These are phyloP conservation scores for Mallotus villosus DNA, from an alignment of 2,797 vertebrate genomes.

Conservation along the genomic window DNA sequence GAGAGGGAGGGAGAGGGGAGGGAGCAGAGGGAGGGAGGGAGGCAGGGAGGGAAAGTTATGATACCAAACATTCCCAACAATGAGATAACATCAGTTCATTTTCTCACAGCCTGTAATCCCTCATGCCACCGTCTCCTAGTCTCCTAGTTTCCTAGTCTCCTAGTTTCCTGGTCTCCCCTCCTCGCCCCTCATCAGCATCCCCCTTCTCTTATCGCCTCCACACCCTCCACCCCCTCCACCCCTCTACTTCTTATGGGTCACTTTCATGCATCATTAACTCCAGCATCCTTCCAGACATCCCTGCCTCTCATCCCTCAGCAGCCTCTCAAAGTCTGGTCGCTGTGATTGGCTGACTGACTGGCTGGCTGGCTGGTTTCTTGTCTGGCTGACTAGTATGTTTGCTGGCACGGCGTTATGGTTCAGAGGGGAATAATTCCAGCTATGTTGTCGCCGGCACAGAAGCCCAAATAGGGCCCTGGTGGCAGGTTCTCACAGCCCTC, in stretches of 20 bases:
- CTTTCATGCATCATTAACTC: neutral
- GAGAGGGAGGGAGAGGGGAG: too few relatives aligned
- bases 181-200: neutral
- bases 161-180: neutral
- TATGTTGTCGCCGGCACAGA: neutral
- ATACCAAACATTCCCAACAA: neutral
- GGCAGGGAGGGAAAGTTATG: neutral
- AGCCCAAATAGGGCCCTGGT: neutral
- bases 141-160: too few relatives aligned
- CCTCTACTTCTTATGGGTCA: neutral
- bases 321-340: neutral
- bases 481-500: neutral
- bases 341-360: neutral
- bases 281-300: neutral
- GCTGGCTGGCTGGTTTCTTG: too few relatives aligned
- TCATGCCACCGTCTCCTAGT: too few relatives aligned
- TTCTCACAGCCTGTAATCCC: neutral
- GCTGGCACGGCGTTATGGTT: neutral
- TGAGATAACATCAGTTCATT: neutral
- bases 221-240: neutral
- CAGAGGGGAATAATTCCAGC: slow-evolving; percentile 10
- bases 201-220: neutral
- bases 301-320: too few relatives aligned
- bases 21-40: too few relatives aligned
- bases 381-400: neutral